These are phyloP conservation scores for Eristalis tenax DNA, from an alignment of 2,888 invertebrate species.

Conservation along the genomic window DNA sequence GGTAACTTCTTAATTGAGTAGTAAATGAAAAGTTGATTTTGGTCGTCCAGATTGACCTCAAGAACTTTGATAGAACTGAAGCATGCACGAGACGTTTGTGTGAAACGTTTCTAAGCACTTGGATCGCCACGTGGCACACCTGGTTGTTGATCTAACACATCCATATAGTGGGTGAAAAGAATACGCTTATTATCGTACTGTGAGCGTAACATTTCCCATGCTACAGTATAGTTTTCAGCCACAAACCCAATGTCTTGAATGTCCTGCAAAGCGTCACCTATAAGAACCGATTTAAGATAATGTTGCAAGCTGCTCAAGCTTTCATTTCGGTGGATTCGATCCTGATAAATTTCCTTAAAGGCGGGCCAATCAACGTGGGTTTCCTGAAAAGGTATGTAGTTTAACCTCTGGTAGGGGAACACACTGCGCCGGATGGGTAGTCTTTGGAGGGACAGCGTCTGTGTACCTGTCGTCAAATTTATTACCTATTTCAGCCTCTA, in stretches of 20 bases:
- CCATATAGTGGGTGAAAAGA: constrained; percentile 29
- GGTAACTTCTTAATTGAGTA: constrained; percentile 34
- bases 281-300: neutral
- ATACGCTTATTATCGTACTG: constrained; percentile 43
- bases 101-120: constrained; percentile 35
- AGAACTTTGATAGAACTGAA: neutral
- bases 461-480: too few species aligned
- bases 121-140: constrained; percentile 14
- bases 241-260: constrained; percentile 33
- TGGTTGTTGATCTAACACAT: constrained; percentile 27
- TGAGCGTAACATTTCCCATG: constrained; percentile 31
- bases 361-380: too few species aligned
- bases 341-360: too few species aligned
- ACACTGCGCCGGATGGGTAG: too few species aligned
- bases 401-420: too few species aligned
- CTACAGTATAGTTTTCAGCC: constrained; percentile 26
- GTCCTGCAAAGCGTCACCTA: constrained; percentile 34
- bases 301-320: too few species aligned
- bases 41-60: constrained; percentile 8
- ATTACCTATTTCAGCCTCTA: too few species aligned
- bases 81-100: constrained; percentile 42
- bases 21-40: constrained; percentile 35
- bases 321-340: too few species aligned
- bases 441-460: too few species aligned
- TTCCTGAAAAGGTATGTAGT: too few species aligned